These are phyloP conservation scores for Lindbergichthys nudifrons DNA, from an alignment of 2,797 vertebrate genomes.

Conservation along the genomic window DNA sequence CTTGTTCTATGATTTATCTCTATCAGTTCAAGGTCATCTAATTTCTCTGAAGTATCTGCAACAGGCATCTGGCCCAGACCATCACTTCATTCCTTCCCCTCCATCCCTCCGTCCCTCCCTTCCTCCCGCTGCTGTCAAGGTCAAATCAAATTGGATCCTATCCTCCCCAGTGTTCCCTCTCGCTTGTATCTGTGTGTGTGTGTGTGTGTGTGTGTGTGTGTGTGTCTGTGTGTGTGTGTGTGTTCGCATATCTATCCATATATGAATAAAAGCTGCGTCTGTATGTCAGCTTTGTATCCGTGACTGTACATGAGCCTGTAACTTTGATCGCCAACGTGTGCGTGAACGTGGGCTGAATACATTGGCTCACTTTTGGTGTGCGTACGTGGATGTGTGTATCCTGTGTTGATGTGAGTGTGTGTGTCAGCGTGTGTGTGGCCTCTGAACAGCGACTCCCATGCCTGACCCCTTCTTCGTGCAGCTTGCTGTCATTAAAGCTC, in stretches of 20 bases:
- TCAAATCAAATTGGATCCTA: slow-evolving; percentile 89
- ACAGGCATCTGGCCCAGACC: slow-evolving; percentile 72
- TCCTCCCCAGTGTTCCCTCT: slow-evolving; percentile 81
- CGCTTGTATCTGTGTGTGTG: background rate
- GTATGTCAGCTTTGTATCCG: slow-evolving; percentile 42
- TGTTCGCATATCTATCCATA: slow-evolving; percentile 39
- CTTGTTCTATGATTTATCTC: slow-evolving; percentile 70
- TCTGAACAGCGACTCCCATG: slow-evolving; percentile 46
- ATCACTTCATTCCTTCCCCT: slow-evolving; percentile 66
- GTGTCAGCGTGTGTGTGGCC: slow-evolving; percentile 38
- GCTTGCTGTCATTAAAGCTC: slow-evolving; percentile 70
- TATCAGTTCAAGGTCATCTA: slow-evolving; percentile 76
- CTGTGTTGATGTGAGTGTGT: slow-evolving; percentile 34
- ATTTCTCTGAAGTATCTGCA: slow-evolving; percentile 77
- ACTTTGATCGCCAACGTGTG: slow-evolving; percentile 42
- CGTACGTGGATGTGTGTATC: slow-evolving; percentile 31
- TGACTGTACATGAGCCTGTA: slow-evolving; percentile 56
- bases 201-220: slow-evolving; percentile 5
- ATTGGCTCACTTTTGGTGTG: slow-evolving; percentile 41
- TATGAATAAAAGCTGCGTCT: slow-evolving; percentile 50
- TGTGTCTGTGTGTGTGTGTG: slow-evolving; percentile 27
- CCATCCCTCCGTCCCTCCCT: slow-evolving; percentile 48
- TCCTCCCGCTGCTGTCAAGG: slow-evolving; percentile 85
- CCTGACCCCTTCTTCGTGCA: slow-evolving; percentile 62
- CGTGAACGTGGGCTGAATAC: slow-evolving; percentile 48